Base-by-base conservation (phyloP, 2,888 invertebrate genomes). In the Archaeoteleia sp. region DNA sequence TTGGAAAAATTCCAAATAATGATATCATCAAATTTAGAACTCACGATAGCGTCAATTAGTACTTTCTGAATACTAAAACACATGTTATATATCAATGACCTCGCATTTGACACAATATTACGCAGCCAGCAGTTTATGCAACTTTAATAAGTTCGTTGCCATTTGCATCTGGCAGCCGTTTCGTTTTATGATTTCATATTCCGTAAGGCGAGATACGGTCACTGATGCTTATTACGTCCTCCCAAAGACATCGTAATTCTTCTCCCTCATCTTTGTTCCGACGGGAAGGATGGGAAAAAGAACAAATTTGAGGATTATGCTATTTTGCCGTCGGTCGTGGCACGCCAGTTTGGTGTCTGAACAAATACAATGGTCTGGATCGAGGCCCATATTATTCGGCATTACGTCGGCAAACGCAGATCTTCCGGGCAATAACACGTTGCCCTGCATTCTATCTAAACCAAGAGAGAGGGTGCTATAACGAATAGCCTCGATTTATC, bases 371-470 rank as follows among this genome's bases (percentile, higher is more conserved):
- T 57, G 34, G 57, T 8, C 29, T 45, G 45, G 45, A 62, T 48
- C 48, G 54, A 35, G 30, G 48, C 30, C 46, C 25, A 32, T 55
- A 57, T 65, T 65, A 57, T 51, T 45, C 51, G 20, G 51, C 39
- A 57, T 65, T 57, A 51, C 51, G 45, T 40, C 43, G 10, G 49
- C 57, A 39, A 65, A 65, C 49, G 57, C 65, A 57, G 65, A 57
- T 65, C 65, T 65, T 65, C 65, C 65, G 65, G 51, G 65, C 57
- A 65, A 65, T 65, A 65, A 65, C 57, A 51, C 58, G 58, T 65
- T 65, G 53, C 57, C 48, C 10, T 53, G 58, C 53, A 53, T 65
- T 58, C 57, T 65, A 57, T 65, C 65, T 51, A 51, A 57, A 65
- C 51, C 57, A 57, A 14, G 32, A 29, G 34, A 53, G 57, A 51